These are phyloP conservation scores for Desmophyllum pertusum DNA, from an alignment of 92 coral and sea anemone genomes.

Conservation along the genomic window DNA sequence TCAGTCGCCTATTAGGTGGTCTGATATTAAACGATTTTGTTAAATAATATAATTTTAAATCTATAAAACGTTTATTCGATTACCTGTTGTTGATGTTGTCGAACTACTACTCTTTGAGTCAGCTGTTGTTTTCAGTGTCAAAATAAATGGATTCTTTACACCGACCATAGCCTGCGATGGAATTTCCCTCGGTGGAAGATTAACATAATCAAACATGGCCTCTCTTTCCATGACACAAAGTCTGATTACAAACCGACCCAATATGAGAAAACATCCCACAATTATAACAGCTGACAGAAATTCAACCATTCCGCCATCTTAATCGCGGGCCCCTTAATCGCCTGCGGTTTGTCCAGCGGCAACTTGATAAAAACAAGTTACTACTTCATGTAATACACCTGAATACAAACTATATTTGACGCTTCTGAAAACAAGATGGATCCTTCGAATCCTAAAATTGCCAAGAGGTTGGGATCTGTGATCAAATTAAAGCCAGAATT, in stretches of 20 bases:
- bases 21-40: not conserved
- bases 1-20: too few species aligned
- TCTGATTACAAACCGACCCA: slow-evolving; percentile 75
- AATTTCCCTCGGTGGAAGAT: slow-evolving; percentile 61
- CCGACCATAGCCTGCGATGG: slow-evolving; percentile 75
- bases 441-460: slow-evolving; percentile 50
- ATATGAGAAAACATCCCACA: slow-evolving; percentile 64
- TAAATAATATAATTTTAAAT: too few species aligned
- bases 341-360: slow-evolving; percentile 21
- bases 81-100: slow-evolving; percentile 4
- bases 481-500: slow-evolving; percentile 80
- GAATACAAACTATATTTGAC: not conserved
- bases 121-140: slow-evolving; percentile 49
- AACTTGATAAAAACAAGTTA: not conserved
- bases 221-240: slow-evolving; percentile 78
- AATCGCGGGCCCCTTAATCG: slow-evolving; percentile 16
- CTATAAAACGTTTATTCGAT: not conserved
- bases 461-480: slow-evolving; percentile 80
- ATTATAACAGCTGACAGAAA: slow-evolving; percentile 67
- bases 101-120: not conserved
- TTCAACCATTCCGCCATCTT: slow-evolving; percentile 82
- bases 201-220: slow-evolving; percentile 59
- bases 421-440: slow-evolving; percentile 25
- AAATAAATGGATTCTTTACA: slow-evolving; percentile 83
- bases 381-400: not conserved